Evolutionary conservation across 2,888 invertebrate genomes (phyloP), one percentile per base, ranked within the genome.

Genomic region (Tridacna crocea): DNA sequence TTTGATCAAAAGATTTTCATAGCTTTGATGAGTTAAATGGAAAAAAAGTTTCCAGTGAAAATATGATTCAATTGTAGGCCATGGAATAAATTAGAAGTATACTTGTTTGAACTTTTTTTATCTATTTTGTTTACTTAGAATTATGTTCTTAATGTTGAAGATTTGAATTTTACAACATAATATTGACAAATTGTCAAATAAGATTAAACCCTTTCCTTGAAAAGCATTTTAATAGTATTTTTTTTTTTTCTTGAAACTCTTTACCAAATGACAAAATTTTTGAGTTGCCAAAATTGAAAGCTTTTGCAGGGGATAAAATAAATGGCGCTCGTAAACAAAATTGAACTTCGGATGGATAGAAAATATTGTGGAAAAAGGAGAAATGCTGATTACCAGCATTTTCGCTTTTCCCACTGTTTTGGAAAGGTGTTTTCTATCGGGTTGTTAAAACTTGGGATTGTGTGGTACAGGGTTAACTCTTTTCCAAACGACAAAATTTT

Each of bases 181-280:
- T 70, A 26, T 70, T 70, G 70, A 70, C 48, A 70, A 51, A 51
- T 1, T 70, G 70, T 70, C 70, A 22, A 2, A 13, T 11, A n/a
- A 24, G 51, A 70, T 70, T 70, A 51, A 46, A 61, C 70, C 70
- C 70, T 70, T 70, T 51, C 48, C 47, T 70, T 70, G 70, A 70
- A n/a, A 70, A 26, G 70, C 46, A 47, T 68, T 46, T 66, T 27
- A 36, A 13, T 13, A n/a, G n/a, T 61, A 26, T 2, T 1, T 8
- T 26, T 27, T 36, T 36, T 26, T 66, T 66, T 15, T 66, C 10
- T 24, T 63, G 3, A 63, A 63, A 36, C 36, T 8, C 36, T 36
- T 36, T 4, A 36, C 36, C 36, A 36, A 36, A 36, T 36, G 36
- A 36, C 36, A 36, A 36, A 36, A 36, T 8, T 36, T 36, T 36